Conservation (phyloP, 1,140 invertebrate species). For the Drosophila simulans region DNA sequence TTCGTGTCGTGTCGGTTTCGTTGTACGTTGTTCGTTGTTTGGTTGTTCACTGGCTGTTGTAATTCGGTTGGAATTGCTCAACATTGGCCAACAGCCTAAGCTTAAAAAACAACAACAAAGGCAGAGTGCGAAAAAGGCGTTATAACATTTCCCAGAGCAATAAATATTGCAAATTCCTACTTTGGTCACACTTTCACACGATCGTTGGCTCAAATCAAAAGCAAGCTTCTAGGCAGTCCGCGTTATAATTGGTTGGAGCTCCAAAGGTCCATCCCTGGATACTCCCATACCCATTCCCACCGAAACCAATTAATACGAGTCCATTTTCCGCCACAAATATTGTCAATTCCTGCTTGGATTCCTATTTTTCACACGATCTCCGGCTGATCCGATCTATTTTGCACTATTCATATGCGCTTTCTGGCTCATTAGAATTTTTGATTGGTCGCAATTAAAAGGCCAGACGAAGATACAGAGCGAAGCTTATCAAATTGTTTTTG, state of each 20-base stretch:
- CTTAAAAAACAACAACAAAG: neutral
- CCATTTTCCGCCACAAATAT: no score
- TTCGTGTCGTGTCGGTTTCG: constrained; percentile 64
- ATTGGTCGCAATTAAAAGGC: constrained; percentile 72
- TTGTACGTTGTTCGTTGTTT: constrained; percentile 26
- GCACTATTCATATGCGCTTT: constrained; percentile 1
- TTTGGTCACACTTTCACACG: constrained; percentile 72
- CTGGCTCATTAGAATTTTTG: constrained; percentile 70
- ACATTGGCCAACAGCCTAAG: constrained; percentile 17
- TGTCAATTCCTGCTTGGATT: neutral
- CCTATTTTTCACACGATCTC: constrained; percentile 29
- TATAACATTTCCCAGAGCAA: constrained; percentile 66
- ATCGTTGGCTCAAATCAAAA: constrained; percentile 1
- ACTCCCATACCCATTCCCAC: no score
- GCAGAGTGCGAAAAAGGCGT: constrained; percentile 58
- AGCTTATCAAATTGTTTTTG: constrained; percentile 39
- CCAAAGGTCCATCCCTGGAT: no score
- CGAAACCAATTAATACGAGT: no score
- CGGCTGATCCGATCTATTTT: constrained; percentile 23
- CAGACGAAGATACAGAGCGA: constrained; percentile 10
- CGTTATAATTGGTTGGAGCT: neutral
- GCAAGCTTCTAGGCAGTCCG: neutral
- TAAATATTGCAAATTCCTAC: constrained; percentile 47
- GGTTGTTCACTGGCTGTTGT: constrained; percentile 36
- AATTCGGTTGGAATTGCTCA: constrained; percentile 49